Conservation (phyloP, 1,140 invertebrate genomes). For the Notospermus geniculatus region DNA sequence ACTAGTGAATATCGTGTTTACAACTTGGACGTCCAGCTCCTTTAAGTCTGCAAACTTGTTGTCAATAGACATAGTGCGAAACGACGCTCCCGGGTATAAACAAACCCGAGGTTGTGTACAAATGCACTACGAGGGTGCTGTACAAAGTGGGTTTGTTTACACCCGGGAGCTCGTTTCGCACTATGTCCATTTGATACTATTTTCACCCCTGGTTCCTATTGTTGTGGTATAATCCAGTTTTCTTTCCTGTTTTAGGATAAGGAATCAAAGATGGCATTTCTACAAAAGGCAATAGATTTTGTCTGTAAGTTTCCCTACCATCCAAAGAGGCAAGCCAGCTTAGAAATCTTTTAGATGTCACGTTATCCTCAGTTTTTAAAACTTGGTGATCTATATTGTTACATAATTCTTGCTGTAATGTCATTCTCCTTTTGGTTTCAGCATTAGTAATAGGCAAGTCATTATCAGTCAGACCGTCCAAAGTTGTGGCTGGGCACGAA, state of each 20-base stretch:
- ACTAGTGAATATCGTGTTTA: too few relatives aligned
- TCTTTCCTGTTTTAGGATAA: constrained; percentile 63
- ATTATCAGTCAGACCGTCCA: constrained; percentile 75
- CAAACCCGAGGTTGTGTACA: too few relatives aligned
- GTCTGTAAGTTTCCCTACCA: constrained; percentile 69
- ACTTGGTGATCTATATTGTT: too few relatives aligned
- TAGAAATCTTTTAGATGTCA: neutral
- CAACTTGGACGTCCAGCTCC: too few relatives aligned
- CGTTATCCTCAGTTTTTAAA: neutral
- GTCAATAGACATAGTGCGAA: too few relatives aligned
- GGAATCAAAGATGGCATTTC: constrained; percentile 82
- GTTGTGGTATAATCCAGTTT: neutral
- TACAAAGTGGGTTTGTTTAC: too few relatives aligned
- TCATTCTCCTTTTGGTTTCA: constrained; percentile 23
- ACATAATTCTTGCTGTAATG: neutral
- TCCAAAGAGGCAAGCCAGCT: too few relatives aligned
- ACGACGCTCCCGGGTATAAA: too few relatives aligned
- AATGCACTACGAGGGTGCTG: too few relatives aligned
- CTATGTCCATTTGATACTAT: neutral
- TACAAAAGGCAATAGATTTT: constrained; percentile 85
- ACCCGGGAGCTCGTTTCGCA: too few relatives aligned
- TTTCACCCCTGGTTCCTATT: constrained; percentile 3
- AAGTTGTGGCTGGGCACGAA: constrained; percentile 92
- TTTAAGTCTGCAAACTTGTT: too few relatives aligned
- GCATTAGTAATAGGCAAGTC: constrained; percentile 66